Evolutionary conservation across 2,113 vertebrate species (phyloP).

Genomic region (Cottus gobio): DNA sequence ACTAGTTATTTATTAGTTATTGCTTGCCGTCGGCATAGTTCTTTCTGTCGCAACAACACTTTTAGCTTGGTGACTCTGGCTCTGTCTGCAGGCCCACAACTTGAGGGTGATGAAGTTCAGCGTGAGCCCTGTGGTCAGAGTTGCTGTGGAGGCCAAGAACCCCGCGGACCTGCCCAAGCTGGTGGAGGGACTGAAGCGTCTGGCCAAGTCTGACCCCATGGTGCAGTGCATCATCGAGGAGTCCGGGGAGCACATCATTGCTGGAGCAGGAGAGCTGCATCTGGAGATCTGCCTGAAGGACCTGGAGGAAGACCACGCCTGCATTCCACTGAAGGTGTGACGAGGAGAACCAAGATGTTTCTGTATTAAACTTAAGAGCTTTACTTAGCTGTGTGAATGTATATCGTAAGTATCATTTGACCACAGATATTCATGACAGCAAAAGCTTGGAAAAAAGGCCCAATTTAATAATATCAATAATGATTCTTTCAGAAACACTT

Average conservation of each 20-base stretch:
- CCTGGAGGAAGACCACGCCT: constrained; percentile 95
- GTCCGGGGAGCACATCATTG: constrained; percentile 96
- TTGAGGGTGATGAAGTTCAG: constrained; percentile 99
- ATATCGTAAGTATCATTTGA: background rate
- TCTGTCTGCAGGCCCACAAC: constrained; percentile 89
- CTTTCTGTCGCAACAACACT: constrained; percentile 10
- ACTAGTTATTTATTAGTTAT: background rate
- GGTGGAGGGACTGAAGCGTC: constrained; percentile 94
- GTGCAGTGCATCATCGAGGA: constrained; percentile 98
- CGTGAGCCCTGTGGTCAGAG: constrained; percentile 93
- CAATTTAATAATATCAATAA: background rate
- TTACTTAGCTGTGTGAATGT: background rate
- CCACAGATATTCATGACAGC: background rate
- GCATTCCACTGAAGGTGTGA: constrained; percentile 97
- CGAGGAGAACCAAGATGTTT: constrained; percentile 81
- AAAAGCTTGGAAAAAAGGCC: no score
- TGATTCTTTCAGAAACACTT: background rate
- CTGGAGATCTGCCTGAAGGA: constrained; percentile 97
- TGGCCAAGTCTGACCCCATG: constrained; percentile 98
- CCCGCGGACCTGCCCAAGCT: constrained; percentile 94
- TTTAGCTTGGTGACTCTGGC: background rate
- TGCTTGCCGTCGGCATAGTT: background rate
- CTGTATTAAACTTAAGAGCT: background rate
- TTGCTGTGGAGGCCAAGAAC: constrained; percentile 96
- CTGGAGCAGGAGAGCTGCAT: constrained; percentile 93